Evolutionary conservation across 92 coral and sea anemone genomes (phyloP).

Genomic region (Umimayanthus kanabou): DNA sequence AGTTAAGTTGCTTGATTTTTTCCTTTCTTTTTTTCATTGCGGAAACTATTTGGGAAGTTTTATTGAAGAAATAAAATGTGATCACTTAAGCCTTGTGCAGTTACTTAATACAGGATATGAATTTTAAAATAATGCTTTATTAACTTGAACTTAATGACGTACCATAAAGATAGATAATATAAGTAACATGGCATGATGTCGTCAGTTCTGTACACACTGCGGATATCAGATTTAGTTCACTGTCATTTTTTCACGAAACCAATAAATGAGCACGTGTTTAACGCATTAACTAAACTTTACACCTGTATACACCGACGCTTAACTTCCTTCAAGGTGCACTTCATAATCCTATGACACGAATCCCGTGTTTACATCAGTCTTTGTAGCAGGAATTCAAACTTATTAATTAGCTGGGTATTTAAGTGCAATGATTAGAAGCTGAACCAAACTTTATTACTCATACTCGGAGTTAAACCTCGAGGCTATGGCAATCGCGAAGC

Average conservation of each 20-base stretch:
- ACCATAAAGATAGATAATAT: no score
- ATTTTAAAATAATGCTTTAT: neutral
- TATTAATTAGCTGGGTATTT: neutral
- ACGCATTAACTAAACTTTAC: neutral
- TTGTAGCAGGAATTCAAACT: conserved; percentile 17
- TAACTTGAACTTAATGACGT: neutral
- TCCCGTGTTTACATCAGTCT: neutral
- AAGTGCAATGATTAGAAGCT: neutral
- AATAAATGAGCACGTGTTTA: neutral
- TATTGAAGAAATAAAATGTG: neutral
- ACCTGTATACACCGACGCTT: neutral
- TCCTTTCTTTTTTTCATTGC: neutral
- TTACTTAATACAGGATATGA: neutral
- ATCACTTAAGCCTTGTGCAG: neutral
- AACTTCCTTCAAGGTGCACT: neutral
- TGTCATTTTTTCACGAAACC: neutral
- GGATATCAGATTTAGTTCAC: neutral
- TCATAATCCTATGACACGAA: conserved; percentile 16
- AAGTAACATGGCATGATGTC: neutral
- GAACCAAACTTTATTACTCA: neutral
- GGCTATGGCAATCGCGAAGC: neutral
- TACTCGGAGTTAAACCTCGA: neutral
- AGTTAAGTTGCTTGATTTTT: neutral
- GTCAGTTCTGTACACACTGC: neutral
- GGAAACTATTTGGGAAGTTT: neutral